A percentile compares a stretch with the other conserved stretches of the same genome.
Evolutionary conservation across 2,888 invertebrate genomes (phyloP).

Genomic region (Drosophila kambysellisi): DNA sequence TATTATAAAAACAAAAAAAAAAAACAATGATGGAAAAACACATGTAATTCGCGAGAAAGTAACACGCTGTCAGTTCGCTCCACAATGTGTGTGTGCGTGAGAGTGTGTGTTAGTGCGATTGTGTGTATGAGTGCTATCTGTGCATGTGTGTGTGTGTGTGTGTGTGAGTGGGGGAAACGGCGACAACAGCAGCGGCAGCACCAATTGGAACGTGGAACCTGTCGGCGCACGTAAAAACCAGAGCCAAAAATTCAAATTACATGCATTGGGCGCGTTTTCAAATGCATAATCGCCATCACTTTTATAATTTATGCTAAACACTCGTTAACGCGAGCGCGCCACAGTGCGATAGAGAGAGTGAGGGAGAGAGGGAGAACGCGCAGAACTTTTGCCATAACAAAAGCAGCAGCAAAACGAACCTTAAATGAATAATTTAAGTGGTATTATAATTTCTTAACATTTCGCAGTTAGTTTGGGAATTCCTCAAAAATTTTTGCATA

Average conservation of each 20-base stretch:
- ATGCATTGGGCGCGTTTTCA: constrained; percentile 74
- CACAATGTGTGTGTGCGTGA: constrained; percentile 35
- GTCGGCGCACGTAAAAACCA: constrained; percentile 77
- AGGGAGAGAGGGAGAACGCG: background rate
- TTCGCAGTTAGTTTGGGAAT: constrained; percentile 71
- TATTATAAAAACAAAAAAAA: constrained; percentile 17
- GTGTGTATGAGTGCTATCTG: constrained; percentile 36
- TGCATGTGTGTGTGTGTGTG: constrained; percentile 23
- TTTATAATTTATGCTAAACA: constrained; percentile 72
- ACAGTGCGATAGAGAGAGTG: background rate
- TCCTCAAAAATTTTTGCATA: constrained; percentile 79
- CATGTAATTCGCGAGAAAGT: constrained; percentile 82
- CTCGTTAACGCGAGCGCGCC: constrained; percentile 31
- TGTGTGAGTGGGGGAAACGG: constrained; percentile 48
- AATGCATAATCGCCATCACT: constrained; percentile 71
- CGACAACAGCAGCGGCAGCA: constrained; percentile 43
- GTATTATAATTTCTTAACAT: constrained; percentile 55
- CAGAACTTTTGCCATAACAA: constrained; percentile 57
- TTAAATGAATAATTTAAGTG: constrained; percentile 56
- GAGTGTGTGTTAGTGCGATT: constrained; percentile 27
- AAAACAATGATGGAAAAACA: constrained; percentile 62
- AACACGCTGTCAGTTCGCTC: constrained; percentile 78
- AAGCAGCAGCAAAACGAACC: constrained; percentile 3
- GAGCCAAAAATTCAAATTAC: constrained; percentile 71
- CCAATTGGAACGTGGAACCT: constrained; percentile 73